Percentiles rank a stretch among this genome's conserved stretches.
Evolutionary conservation across 2,113 vertebrate genomes (phyloP).

Genomic region (Loxodonta africana): DNA sequence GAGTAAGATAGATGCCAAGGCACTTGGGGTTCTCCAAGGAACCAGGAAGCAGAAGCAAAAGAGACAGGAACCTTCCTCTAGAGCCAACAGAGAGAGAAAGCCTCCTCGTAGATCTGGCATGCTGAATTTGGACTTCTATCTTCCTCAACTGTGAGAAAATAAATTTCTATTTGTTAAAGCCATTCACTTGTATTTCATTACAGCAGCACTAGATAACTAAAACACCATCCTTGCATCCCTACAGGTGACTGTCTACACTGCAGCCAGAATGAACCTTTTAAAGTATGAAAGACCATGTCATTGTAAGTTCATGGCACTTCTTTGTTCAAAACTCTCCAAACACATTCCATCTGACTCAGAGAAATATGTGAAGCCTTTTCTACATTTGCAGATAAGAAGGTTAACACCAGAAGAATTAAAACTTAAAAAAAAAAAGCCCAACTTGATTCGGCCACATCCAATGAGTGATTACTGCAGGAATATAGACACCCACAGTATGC

Average conservation of each 20-base stretch:
- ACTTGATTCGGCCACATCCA: background rate
- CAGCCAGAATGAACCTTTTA: slow-evolving; percentile 1
- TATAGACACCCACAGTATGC: too few relatives aligned
- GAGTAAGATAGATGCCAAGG: too few relatives aligned
- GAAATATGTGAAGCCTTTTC: background rate
- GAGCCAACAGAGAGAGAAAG: too few relatives aligned
- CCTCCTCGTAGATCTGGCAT: too few relatives aligned
- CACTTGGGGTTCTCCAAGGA: too few relatives aligned
- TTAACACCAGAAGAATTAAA: slow-evolving; percentile 42
- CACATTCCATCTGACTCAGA: background rate
- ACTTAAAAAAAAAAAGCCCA: background rate
- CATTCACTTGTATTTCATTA: too few relatives aligned
- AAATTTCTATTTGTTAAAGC: too few relatives aligned
- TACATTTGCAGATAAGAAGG: slow-evolving; percentile 31
- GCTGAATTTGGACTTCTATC: too few relatives aligned
- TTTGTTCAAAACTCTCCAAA: slow-evolving; percentile 2
- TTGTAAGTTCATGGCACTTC: background rate
- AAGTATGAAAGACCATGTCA: background rate
- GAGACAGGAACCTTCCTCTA: too few relatives aligned
- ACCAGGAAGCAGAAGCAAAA: too few relatives aligned
- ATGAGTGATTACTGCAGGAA: background rate
- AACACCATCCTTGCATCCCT: background rate
- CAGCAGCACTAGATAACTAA: too few relatives aligned
- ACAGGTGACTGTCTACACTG: background rate
- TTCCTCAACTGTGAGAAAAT: too few relatives aligned